Evolutionary conservation across 2,797 vertebrate genomes (phyloP).

Genomic region (Smutsia temminckii): DNA sequence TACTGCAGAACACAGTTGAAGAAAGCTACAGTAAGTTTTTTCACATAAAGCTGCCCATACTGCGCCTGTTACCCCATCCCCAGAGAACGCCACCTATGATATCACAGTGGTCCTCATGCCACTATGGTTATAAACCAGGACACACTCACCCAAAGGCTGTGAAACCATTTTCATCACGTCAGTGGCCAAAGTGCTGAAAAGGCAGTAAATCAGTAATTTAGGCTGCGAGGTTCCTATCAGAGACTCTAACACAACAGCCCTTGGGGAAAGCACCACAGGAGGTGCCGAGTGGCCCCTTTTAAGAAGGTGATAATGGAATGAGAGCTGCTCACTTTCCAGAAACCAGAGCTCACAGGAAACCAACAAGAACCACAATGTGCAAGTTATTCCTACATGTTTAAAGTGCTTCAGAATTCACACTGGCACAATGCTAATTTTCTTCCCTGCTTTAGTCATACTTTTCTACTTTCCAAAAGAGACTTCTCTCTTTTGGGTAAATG

Average conservation of each 20-base stretch:
- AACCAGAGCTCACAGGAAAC: constrained; percentile 3
- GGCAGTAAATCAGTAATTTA: neutral
- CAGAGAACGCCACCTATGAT: neutral
- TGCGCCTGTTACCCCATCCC: neutral
- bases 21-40: constrained; percentile 12
- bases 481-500: constrained; percentile 36
- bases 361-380: neutral
- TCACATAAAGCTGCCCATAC: constrained; percentile 30
- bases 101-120: constrained; percentile 9
- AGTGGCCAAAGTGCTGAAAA: constrained; percentile 59
- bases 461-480: neutral
- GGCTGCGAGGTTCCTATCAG: constrained; percentile 35
- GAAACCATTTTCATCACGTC: constrained; percentile 62
- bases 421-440: neutral
- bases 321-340: constrained; percentile 40
- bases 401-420: constrained; percentile 66
- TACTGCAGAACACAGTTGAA: constrained; percentile 50
- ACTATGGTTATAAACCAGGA: constrained; percentile 49
- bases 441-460: neutral
- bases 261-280: neutral
- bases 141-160: constrained; percentile 69
- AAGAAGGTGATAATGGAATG: neutral
- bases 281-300: too few relatives aligned
- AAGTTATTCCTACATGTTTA: neutral
- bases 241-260: neutral